Percentiles rank a stretch among this genome's conserved stretches.
phyloP scores from a whole-genome alignment of 2,888 invertebrate species.

The Scaptomyza tumidula region DNA sequence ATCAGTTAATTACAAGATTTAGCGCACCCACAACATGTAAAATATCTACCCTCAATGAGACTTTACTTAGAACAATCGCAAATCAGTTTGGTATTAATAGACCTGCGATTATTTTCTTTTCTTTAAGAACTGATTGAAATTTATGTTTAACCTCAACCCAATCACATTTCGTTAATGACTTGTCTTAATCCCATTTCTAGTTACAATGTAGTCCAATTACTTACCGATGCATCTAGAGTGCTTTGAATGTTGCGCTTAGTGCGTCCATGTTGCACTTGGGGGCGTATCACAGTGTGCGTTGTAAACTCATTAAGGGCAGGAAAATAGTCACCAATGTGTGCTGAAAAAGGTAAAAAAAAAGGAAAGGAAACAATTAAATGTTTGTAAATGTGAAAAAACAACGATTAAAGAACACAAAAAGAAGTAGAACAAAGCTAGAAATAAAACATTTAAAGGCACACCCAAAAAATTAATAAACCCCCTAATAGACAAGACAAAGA shows the following conservation, averaged over 20 bases:
- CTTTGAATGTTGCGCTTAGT: slow-evolving; percentile 89
- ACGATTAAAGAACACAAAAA: slow-evolving; percentile 16
- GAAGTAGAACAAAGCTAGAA: slow-evolving; percentile 24
- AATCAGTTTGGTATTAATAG: too few species aligned
- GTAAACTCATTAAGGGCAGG: slow-evolving; percentile 83
- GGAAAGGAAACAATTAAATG: slow-evolving; percentile 29
- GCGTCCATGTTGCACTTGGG: slow-evolving; percentile 90
- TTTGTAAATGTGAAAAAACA: too few species aligned
- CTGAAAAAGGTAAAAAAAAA: slow-evolving; percentile 52
- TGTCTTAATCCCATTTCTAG: neutral
- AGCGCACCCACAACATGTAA: too few species aligned
- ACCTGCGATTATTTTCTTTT: too few species aligned
- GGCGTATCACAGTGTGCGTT: slow-evolving; percentile 86
- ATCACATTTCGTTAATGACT: too few species aligned
- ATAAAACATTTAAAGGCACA: slow-evolving; percentile 14
- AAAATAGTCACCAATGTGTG: slow-evolving; percentile 75
- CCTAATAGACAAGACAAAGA: slow-evolving; percentile 28
- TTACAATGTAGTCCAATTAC: slow-evolving; percentile 46
- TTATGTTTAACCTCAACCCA: too few species aligned
- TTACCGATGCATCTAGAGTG: slow-evolving; percentile 90
- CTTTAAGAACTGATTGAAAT: too few species aligned
- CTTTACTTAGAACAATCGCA: too few species aligned
- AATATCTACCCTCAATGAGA: too few species aligned
- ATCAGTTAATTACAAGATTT: too few species aligned
- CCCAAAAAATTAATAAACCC: slow-evolving; percentile 30